Conservation (phyloP, 2,113 vertebrate species). For the Blennius ocellaris region DNA sequence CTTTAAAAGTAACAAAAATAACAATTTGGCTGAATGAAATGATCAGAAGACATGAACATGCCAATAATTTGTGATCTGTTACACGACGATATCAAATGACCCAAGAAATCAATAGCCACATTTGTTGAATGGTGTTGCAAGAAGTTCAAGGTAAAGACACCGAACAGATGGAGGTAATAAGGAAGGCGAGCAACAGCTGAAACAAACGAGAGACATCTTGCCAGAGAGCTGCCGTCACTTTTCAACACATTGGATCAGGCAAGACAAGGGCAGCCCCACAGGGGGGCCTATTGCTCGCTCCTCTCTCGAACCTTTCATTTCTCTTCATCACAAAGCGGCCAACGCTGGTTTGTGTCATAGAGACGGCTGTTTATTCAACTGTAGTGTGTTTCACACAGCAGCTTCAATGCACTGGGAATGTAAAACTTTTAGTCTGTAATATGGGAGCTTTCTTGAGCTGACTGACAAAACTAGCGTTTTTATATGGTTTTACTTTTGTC, state of each 20-base stretch:
- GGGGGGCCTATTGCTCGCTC: conserved; percentile 60
- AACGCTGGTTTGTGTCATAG: conserved; percentile 50
- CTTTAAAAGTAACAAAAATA: conserved; percentile 47
- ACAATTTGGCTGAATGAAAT: conserved; percentile 49
- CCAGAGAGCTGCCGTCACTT: conserved; percentile 67
- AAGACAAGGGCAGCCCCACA: conserved; percentile 71
- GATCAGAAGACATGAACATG: conserved; percentile 34
- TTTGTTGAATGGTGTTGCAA: conserved; percentile 56
- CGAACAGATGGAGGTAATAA: conserved; percentile 67
- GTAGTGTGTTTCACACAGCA: conserved; percentile 8
- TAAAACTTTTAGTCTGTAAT: neutral
- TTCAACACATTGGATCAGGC: conserved; percentile 72
- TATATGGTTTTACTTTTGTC: too few species aligned
- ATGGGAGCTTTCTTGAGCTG: neutral
- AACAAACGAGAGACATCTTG: conserved; percentile 71
- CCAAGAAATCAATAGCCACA: conserved; percentile 49
- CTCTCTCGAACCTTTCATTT: conserved; percentile 68
- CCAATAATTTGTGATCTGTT: conserved; percentile 42
- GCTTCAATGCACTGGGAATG: neutral
- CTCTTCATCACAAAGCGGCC: conserved; percentile 60
- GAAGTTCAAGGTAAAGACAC: conserved; percentile 59
- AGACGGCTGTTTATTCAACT: conserved; percentile 46
- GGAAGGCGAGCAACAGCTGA: conserved; percentile 63
- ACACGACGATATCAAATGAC: conserved; percentile 54
- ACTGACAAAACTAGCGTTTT: too few species aligned